Evolutionary conservation across 2,888 invertebrate species (phyloP).

Genomic region (Carterocephalus palaemon): DNA sequence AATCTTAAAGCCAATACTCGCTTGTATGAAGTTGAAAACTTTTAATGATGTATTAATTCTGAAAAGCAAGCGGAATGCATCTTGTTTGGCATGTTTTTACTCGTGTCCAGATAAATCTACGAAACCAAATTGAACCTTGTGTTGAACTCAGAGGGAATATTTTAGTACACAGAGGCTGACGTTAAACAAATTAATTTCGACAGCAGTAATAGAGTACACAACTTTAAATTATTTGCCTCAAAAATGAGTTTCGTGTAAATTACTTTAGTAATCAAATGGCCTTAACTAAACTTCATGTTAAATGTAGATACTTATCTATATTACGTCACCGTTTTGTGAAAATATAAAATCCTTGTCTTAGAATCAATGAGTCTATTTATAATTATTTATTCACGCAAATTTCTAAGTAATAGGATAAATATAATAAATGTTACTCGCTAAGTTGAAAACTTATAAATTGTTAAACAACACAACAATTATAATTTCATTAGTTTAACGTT

Average conservation of each 20-base stretch:
- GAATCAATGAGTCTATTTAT: too few species aligned
- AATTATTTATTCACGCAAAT: too few species aligned
- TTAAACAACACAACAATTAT: too few species aligned
- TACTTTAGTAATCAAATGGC: conserved; percentile 8
- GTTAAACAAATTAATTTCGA: conserved; percentile 19
- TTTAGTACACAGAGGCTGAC: neutral
- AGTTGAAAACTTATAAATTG: too few species aligned
- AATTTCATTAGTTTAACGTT: too few species aligned
- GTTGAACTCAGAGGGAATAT: neutral
- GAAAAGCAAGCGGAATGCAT: conserved; percentile 1
- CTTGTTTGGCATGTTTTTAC: conserved; percentile 1
- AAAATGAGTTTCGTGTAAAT: conserved; percentile 17
- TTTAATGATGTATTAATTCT: neutral
- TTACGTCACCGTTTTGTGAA: neutral
- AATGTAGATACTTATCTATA: too few species aligned
- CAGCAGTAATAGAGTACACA: conserved; percentile 12
- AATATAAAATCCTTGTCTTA: neutral
- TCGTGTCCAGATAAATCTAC: neutral
- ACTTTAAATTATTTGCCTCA: conserved; percentile 22
- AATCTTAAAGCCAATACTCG: too few species aligned
- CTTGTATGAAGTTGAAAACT: neutral
- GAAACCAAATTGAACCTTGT: neutral
- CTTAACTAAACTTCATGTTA: neutral
- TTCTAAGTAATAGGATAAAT: too few species aligned
- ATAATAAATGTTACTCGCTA: too few species aligned